Percentiles rank a stretch among this genome's conserved stretches.
These are phyloP conservation scores for Anguilla japonica DNA, from an alignment of 2,113 vertebrate genomes.

Conservation along the genomic window DNA sequence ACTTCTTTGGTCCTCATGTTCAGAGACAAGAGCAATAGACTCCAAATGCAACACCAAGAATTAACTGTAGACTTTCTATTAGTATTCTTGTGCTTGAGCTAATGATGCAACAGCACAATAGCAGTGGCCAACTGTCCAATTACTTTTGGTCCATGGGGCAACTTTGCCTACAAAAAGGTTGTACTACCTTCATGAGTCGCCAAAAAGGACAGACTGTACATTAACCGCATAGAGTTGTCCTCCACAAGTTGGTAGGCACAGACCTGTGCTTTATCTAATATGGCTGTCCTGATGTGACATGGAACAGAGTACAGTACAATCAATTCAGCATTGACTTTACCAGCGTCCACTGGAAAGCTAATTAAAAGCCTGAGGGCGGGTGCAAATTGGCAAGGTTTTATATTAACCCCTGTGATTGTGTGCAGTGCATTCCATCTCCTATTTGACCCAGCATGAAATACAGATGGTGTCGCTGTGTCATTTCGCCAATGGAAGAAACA, in stretches of 20 bases:
- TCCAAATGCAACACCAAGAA: too few species aligned
- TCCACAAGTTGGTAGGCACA: background rate
- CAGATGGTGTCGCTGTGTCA: background rate
- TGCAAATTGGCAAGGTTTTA: background rate
- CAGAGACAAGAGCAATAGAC: too few species aligned
- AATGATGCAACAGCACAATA: too few species aligned
- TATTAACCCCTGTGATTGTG: background rate
- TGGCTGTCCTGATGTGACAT: constrained; percentile 28
- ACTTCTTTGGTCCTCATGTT: too few species aligned
- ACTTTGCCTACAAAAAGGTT: too few species aligned
- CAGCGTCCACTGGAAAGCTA: constrained; percentile 57
- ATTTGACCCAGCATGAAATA: background rate
- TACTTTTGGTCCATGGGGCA: too few species aligned
- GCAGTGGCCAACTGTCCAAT: too few species aligned
- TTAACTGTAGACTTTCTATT: too few species aligned
- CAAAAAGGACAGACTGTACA: too few species aligned
- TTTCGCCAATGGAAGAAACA: background rate
- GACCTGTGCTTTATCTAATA: constrained; percentile 25
- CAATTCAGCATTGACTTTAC: constrained; percentile 51
- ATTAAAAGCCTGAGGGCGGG: constrained; percentile 43
- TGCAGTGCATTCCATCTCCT: background rate
- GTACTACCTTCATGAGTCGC: too few species aligned
- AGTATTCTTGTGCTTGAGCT: too few species aligned
- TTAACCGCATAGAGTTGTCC: background rate
- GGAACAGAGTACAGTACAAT: constrained; percentile 36